Evolutionary conservation across 2,888 invertebrate species (phyloP).

Genomic region (Trissoscelio sp.): DNA sequence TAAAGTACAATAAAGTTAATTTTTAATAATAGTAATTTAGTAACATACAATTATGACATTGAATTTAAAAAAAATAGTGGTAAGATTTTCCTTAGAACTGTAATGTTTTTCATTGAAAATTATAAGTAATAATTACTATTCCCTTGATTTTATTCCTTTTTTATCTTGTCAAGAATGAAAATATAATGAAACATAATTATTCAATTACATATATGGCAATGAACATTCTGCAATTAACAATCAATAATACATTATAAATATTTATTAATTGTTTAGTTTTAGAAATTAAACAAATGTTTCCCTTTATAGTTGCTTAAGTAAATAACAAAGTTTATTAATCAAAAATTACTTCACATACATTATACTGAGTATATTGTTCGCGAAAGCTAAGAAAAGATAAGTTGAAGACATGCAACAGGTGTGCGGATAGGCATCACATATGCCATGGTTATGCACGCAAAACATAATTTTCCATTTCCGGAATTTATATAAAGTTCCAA

Average conservation of each 20-base stretch:
- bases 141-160: neutral
- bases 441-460: slow-evolving; percentile 51
- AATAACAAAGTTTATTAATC: neutral
- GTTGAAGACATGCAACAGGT: slow-evolving; percentile 55
- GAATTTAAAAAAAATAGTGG: too few species aligned
- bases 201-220: neutral
- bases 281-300: neutral
- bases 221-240: neutral
- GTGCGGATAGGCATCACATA: slow-evolving; percentile 47
- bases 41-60: too few species aligned
- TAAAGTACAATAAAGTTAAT: too few species aligned
- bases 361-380: slow-evolving; percentile 21
- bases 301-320: neutral
- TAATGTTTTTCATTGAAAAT: too few species aligned
- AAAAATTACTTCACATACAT: neutral
- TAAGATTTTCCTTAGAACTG: too few species aligned
- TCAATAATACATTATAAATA: neutral
- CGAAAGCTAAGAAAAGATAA: slow-evolving; percentile 32
- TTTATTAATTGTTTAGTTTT: neutral
- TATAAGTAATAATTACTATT: neutral
- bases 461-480: slow-evolving; percentile 63
- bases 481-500: slow-evolving; percentile 56
- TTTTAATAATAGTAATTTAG: too few species aligned
- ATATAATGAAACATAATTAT: neutral
- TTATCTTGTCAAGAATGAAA: neutral